Percentiles rank a stretch among this genome's conserved stretches.
These are phyloP conservation scores for Colistium nudipinnis DNA, from an alignment of 2,113 vertebrate species.

Conservation along the genomic window DNA sequence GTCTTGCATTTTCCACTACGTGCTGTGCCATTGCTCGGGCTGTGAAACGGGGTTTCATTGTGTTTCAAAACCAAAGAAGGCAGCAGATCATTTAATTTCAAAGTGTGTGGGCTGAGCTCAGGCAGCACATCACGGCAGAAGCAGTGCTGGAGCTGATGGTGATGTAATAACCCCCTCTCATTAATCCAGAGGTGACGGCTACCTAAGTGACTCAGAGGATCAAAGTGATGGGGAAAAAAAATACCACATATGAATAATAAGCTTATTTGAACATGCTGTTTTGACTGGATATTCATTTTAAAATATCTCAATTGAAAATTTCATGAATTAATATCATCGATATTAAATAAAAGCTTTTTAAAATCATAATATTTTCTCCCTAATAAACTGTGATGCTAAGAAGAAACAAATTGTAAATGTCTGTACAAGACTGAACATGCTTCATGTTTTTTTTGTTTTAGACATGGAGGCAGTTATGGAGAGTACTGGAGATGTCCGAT, in stretches of 20 bases:
- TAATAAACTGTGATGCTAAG: not conserved
- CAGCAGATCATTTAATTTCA: conserved; percentile 46
- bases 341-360: not conserved
- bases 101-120: conserved; percentile 36
- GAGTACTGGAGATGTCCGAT: conserved; percentile 95
- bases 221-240: conserved; percentile 1
- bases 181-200: conserved; percentile 36
- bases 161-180: conserved; percentile 39
- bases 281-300: not conserved
- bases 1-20: conserved; percentile 7
- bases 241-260: conserved; percentile 7
- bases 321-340: not conserved
- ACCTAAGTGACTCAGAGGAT: conserved; percentile 31
- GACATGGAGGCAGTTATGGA: conserved; percentile 95
- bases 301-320: not conserved
- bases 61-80: conserved; percentile 25
- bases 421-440: not conserved
- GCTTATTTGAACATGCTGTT: conserved; percentile 9
- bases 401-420: not conserved
- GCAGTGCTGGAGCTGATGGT: conserved; percentile 22
- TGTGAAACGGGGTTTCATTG: conserved; percentile 18
- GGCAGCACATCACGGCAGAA: conserved; percentile 25
- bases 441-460: conserved; percentile 53
- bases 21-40: conserved; percentile 12
- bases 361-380: not conserved